Percentiles rank a stretch among this genome's conserved stretches.
Conservation (phyloP, 23 tunicate species). For the Botrylloides violaceus region DNA sequence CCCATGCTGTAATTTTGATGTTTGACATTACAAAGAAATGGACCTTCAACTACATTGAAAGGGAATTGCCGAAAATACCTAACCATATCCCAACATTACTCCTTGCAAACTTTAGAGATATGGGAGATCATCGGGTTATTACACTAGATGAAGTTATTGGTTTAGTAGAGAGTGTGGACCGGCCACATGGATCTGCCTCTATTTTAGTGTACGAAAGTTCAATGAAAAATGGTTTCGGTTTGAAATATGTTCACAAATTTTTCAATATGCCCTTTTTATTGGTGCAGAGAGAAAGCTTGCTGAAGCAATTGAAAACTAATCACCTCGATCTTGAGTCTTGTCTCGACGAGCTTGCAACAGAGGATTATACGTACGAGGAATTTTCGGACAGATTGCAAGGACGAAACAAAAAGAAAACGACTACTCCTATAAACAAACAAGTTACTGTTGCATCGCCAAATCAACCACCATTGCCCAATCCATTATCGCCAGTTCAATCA, state of each 20-base stretch:
- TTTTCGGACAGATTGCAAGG: not conserved
- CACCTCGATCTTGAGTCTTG: slow-evolving; percentile 88
- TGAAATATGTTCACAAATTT: slow-evolving; percentile 83
- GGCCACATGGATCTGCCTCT: slow-evolving; percentile 84
- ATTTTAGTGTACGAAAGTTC: slow-evolving; percentile 61
- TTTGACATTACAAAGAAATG: slow-evolving; percentile 88
- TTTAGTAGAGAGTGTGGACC: slow-evolving; percentile 28
- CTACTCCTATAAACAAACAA: not conserved
- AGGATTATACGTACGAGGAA: slow-evolving; percentile 51
- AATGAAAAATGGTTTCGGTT: slow-evolving; percentile 82
- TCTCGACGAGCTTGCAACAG: slow-evolving; percentile 65
- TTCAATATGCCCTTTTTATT: slow-evolving; percentile 79
- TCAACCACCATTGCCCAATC: not conserved
- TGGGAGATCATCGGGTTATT: slow-evolving; percentile 63
- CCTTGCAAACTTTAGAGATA: slow-evolving; percentile 67
- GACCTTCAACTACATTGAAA: slow-evolving; percentile 61
- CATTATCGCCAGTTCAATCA: not conserved
- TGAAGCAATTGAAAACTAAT: slow-evolving; percentile 81
- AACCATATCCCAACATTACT: slow-evolving; percentile 70
- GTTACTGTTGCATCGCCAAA: not conserved
- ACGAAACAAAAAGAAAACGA: not conserved
- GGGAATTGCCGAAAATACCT: slow-evolving; percentile 77
- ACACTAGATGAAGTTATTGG: slow-evolving; percentile 39
- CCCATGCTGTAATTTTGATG: slow-evolving; percentile 70
- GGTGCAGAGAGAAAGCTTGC: slow-evolving; percentile 80